Conservation (phyloP, 2,113 vertebrate genomes). For the Tychaedon coryphoeus region DNA sequence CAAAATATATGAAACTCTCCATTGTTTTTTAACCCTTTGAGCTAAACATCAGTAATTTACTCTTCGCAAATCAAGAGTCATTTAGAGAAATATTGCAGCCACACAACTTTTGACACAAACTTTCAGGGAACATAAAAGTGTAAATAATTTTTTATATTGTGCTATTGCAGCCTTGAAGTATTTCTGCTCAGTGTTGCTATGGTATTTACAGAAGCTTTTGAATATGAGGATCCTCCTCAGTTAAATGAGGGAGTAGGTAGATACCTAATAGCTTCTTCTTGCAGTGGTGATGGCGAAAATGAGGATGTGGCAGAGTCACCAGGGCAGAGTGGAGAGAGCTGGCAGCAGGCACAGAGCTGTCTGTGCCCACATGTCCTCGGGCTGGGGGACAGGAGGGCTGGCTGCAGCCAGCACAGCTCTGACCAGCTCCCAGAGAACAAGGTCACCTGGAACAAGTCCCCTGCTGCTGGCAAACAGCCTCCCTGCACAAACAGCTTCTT, state of each 20-base stretch:
- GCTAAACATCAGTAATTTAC: not conserved
- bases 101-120: not conserved
- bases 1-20: not conserved
- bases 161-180: not conserved
- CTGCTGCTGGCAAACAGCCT: not conserved
- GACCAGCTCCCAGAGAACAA: not conserved
- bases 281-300: not conserved
- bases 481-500: not conserved
- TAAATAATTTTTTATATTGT: not conserved
- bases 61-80: not conserved
- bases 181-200: not conserved
- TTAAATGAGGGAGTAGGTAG: not conserved
- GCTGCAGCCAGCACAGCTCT: not conserved
- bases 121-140: not conserved
- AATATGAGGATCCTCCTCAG: accelerated
- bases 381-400: not conserved
- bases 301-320: not conserved
- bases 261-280: not conserved
- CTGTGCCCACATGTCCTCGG: accelerated
- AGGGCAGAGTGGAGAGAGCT: accelerated
- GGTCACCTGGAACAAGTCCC: not conserved
- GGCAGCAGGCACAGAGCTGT: not conserved
- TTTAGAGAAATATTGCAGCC: not conserved
- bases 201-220: not conserved
- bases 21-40: not conserved